Base-by-base conservation (phyloP, 2,888 invertebrate species). In the Cheilosia vulpina region DNA sequence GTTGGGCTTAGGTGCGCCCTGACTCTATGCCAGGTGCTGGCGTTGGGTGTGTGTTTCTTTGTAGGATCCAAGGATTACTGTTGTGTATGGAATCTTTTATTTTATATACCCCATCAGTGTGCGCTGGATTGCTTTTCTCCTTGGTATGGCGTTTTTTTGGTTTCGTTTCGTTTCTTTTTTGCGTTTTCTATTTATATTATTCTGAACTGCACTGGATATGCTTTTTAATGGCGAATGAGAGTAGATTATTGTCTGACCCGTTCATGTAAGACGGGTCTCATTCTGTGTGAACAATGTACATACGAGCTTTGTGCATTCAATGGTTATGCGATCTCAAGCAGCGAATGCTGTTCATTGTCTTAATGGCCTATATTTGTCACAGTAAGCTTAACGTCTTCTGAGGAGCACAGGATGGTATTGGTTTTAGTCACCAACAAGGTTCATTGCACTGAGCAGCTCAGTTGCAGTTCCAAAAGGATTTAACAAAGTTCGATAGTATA, bases 51-150 rank as follows among this genome's bases (percentile, higher is more conserved):
- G 65, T 24, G 31, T 53, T 34, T 45, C 60, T 69, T 69, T 76
- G 53, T 68, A 62, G 69, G 57, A 63, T 69, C 50, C 45, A 76
- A 65, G 76, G 71, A 76, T 82, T 73, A 58, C 55, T 57, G 62
- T 73, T 68, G 47, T 65, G 71, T 60, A 71, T 63, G 69, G 45
- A 65, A 55, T 69, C 55, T 41, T 69, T 77, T 77, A 77, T 77
- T 77, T 63, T 60, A n/a, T 62, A 45, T 45, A 41, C 19, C 17
- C 11, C 17, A 7, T 2, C 19, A 19, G 31, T 24, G 17, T 41
- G 62, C 15, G 13, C 11, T 34, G 41, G n/a, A 65, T 65, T 55
- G 47, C 57, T 58, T 57, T 50, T 41, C 34, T 31, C 19, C 31
- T 31, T 15, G 9, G 24, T 53, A 13, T 13, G 45, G 11, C 5